phyloP scores from a whole-genome alignment of 1,140 invertebrate genomes.

The Diorhabda elongata region DNA sequence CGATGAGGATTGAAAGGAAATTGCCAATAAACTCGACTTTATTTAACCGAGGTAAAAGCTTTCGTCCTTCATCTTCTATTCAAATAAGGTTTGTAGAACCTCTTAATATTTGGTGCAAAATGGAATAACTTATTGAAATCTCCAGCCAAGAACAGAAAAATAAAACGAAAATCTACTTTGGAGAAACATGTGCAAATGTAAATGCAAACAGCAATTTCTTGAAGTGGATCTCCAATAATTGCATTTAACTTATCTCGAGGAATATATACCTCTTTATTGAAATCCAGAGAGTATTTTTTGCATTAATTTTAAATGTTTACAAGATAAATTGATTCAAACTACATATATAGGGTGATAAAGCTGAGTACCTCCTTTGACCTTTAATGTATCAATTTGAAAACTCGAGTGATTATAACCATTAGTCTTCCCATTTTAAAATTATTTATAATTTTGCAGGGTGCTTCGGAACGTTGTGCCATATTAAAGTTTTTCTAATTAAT shows the following conservation, averaged over 20 bases:
- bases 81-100: slow-evolving; percentile 19
- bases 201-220: slow-evolving; percentile 35
- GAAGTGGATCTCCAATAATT: slow-evolving; percentile 38
- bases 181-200: slow-evolving; percentile 32
- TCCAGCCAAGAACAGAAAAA: slow-evolving; percentile 16
- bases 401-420: no score
- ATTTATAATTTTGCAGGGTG: no score
- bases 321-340: no score
- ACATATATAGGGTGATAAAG: no score
- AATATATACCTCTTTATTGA: no score
- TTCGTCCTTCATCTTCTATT: slow-evolving; percentile 21
- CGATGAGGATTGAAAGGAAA: slow-evolving; percentile 19
- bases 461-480: no score
- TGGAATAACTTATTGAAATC: slow-evolving; percentile 21
- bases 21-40: slow-evolving; percentile 21
- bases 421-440: no score
- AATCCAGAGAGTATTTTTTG: no score
- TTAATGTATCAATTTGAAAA: no score
- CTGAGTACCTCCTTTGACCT: no score
- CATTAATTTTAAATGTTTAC: no score
- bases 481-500: no score
- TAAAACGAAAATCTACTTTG: slow-evolving; percentile 21
- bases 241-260: slow-evolving; percentile 26
- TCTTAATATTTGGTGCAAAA: slow-evolving; percentile 21
- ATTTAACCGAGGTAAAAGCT: slow-evolving; percentile 21